phyloP scores from a whole-genome alignment of 1,140 invertebrate genomes.

The Scaptomyza hsui region DNA sequence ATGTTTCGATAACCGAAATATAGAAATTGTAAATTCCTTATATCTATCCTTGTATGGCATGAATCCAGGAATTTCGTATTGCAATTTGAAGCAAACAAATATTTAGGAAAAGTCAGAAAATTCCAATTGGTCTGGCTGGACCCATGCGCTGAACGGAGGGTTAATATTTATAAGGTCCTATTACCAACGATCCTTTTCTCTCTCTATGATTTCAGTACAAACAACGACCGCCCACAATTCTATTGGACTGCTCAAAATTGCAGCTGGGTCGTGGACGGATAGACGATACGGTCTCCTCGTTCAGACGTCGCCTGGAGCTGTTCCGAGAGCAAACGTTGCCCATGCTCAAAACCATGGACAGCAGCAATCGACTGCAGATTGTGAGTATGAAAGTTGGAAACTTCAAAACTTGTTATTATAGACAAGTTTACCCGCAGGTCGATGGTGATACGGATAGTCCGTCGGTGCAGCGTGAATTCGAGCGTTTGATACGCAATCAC shows the following conservation, averaged over 20 bases:
- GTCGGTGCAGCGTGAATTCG: conserved; percentile 90
- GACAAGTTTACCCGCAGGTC: conserved; percentile 85
- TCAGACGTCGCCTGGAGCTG: conserved; percentile 91
- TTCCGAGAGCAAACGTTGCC: conserved; percentile 94
- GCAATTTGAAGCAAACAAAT: too few species aligned
- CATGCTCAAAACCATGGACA: conserved; percentile 93
- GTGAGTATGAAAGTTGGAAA: conserved; percentile 85
- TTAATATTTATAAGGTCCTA: too few species aligned
- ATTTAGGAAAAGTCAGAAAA: too few species aligned
- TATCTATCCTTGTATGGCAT: too few species aligned
- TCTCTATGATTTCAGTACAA: conserved; percentile 87
- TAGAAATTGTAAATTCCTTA: too few species aligned
- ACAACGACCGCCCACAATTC: conserved; percentile 89
- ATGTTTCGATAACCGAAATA: too few species aligned
- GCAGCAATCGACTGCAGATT: conserved; percentile 90
- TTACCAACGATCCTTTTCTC: neutral
- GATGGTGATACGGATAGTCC: conserved; percentile 91
- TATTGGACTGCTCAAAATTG: conserved; percentile 93
- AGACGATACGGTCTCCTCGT: conserved; percentile 93
- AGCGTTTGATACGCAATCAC: conserved; percentile 86
- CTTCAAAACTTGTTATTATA: too few species aligned
- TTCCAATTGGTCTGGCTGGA: too few species aligned
- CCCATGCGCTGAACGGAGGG: too few species aligned
- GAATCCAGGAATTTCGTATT: too few species aligned
- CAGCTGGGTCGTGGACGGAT: conserved; percentile 91